Evolutionary conservation across 2,113 vertebrate genomes (phyloP), one percentile per base, ranked within the genome.

Genomic region (Psilopogon haemacephalus): DNA sequence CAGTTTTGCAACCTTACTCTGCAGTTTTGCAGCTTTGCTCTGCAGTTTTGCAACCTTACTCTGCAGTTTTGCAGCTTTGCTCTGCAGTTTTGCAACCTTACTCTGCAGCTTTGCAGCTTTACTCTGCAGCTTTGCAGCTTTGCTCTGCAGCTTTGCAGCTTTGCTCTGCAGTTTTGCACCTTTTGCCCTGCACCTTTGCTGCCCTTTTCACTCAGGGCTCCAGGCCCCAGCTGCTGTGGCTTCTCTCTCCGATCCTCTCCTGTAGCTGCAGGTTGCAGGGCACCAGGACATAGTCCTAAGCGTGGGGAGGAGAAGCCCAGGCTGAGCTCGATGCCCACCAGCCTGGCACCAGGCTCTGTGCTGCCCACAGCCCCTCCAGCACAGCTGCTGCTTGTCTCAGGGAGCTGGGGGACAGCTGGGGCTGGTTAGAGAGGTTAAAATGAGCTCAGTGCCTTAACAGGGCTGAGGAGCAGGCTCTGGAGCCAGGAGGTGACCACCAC

Each of bases 241-340:
- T 67, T 9, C 10, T 5, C 64, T 33, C 11, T 17, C 12, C 11
- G 0, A 2, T 15, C 48, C 0, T 33, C 0, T 5, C 52, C 48
- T 38, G 62, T 1, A 91, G 68, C 89, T 73, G 5, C 8, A 96
- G 83, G 92, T 95, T 86, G 72, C 95, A 96, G 71, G 92, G 68
- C 11, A 95, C n/a, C 85, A 93, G 35, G 89, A 95, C 75, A 0
- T 96, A 95, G 35, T 91, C 94, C 95, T 95, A 33, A 16, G 48
- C 4, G 3, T 5, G 18, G n/a, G 52, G 44, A n/a, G 58, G 62
- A 33, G 58, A 58, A 33, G 4, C 55, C 4, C 50, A 27, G n/a
- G 17, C 12, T 95, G 83, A 74, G 75, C 32, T 1, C 2, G 6
- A 62, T 15, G 59, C 38, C 20, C 3, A 1, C 2, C 55, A 42